Evolutionary conservation across 2,113 vertebrate genomes (phyloP).

Genomic region (Motacilla tschutschensis): DNA sequence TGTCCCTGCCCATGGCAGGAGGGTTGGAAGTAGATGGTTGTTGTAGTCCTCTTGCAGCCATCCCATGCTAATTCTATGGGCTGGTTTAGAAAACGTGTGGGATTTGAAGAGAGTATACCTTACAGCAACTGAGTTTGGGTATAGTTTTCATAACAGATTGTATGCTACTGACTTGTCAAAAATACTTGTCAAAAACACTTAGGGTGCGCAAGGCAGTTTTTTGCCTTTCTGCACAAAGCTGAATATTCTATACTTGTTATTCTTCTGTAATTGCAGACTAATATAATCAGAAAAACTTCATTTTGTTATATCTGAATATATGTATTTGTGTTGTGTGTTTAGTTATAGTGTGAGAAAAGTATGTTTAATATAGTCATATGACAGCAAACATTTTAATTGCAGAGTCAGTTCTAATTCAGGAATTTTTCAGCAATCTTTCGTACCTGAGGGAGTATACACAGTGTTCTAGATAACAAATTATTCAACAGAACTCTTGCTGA

Average conservation of each 20-base stretch:
- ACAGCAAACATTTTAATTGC: background rate
- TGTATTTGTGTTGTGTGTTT: background rate
- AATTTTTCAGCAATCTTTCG: background rate
- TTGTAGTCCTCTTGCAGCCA: background rate
- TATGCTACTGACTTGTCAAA: fast-evolving
- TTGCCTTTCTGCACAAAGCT: background rate
- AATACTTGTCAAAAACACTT: too few relatives aligned
- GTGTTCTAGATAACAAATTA: background rate
- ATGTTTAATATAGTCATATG: background rate
- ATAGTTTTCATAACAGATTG: background rate
- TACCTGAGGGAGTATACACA: background rate
- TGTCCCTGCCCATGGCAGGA: background rate
- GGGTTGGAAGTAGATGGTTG: background rate
- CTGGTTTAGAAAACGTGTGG: fast-evolving
- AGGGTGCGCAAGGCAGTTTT: fast-evolving
- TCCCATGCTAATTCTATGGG: background rate
- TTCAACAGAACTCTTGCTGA: background rate
- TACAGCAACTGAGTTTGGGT: fast-evolving
- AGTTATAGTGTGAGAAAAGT: background rate
- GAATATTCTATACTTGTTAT: background rate
- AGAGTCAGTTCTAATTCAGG: background rate
- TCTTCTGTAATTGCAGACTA: background rate
- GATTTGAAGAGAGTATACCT: background rate
- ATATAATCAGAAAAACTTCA: background rate
- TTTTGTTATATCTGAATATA: background rate